Base-by-base conservation (phyloP, 2,888 invertebrate genomes). In the Dasysyrphus albostriatus region DNA sequence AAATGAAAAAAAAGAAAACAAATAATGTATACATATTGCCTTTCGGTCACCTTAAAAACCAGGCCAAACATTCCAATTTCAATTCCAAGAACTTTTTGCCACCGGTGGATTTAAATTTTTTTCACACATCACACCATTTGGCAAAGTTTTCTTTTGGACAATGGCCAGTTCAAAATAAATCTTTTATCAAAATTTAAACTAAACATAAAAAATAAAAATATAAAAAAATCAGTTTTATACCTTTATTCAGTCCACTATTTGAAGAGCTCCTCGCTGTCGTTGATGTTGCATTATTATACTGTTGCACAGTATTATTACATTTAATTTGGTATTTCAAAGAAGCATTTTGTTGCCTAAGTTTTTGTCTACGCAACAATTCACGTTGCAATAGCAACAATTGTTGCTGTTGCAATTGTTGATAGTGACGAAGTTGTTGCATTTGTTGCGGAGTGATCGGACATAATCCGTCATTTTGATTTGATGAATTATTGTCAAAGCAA, bases 391-490 rank as follows among this genome's bases (percentile, higher is more conserved):
- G 89, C 44, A 90, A 91, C 88, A 93, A 91, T 83, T 92, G 91
- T 83, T 93, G 92, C 79, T 93, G 93, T 76, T 93, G 92, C 89
- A 92, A 89, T 37, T 91, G 91, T 83, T 92, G 92, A 88, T 92
- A 93, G 72, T 91, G 92, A 79, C 93, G 93, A 69, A 95, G 91
- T 90, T 95, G 90, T 88, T 92, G 95, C 89, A 95, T 94, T 90
- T 95, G 95, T 89, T 95, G 95, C 89, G 96, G 96, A 90, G 89
- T 89, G 47, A 90, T 87, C 39, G 84, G 80, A 69, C 88, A 89
- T 67, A 85, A 24, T 29, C 73, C 16, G 16, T 73, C 34, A 29
- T 80, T 73, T 34, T 81, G 84, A 16, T 63, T 73, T 37, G 32
- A 12, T 34, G 49, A 67, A 19, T 70, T 19, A 73, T 72, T 65